Evolutionary conservation across 37 sponge, comb jelly and placozoan genomes (phyloP).

Genomic region (Mnemiopsis leidyi): DNA sequence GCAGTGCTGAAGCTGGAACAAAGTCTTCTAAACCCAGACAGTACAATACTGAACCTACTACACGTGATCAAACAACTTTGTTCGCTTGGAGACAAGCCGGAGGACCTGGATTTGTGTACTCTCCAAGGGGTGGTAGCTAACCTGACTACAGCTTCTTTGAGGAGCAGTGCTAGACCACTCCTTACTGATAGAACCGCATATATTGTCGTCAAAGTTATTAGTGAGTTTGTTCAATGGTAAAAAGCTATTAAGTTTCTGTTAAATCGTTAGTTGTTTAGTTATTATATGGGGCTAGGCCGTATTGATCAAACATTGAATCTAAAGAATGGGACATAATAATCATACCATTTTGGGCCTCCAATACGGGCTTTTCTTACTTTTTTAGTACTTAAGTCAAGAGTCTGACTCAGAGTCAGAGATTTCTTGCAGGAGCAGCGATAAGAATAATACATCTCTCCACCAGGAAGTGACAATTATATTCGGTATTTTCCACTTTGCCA

Average conservation of each 20-base stretch:
- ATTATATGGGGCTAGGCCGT: too few species aligned
- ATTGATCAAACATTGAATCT: too few species aligned
- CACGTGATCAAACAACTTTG: neutral
- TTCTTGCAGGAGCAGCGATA: neutral
- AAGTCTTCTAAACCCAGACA: constrained; percentile 1
- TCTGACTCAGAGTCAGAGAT: too few species aligned
- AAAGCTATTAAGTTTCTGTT: neutral
- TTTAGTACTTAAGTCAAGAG: too few species aligned
- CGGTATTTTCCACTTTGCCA: constrained; percentile 57
- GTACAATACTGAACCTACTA: constrained; percentile 25
- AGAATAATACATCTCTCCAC: neutral
- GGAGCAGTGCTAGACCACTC: neutral
- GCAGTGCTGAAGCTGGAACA: neutral
- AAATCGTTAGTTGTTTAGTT: neutral
- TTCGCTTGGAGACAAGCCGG: neutral
- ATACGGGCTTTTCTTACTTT: too few species aligned
- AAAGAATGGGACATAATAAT: too few species aligned
- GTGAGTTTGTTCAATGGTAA: neutral
- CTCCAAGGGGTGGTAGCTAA: neutral
- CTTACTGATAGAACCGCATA: constrained; percentile 3
- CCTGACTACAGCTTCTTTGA: neutral
- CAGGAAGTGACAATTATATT: constrained; percentile 59
- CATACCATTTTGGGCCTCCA: too few species aligned
- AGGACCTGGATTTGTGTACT: constrained; percentile 35
- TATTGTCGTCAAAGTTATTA: constrained; percentile 43